Base-by-base conservation (phyloP, 2,888 invertebrate species). In the Clitarchus hookeri region DNA sequence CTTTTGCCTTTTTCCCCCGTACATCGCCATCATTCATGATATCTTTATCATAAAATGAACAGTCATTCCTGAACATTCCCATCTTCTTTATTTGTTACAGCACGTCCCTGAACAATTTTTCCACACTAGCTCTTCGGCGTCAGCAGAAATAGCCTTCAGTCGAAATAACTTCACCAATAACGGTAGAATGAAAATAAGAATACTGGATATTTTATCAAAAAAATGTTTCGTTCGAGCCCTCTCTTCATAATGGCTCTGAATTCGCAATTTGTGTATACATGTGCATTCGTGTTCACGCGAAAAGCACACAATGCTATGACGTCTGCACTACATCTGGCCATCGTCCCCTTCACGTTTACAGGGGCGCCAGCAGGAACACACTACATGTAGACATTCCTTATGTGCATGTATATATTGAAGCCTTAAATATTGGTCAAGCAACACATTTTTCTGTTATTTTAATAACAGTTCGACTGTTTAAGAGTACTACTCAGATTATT, bases 261-360 rank as follows among this genome's bases (percentile, higher is more conserved):
- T 88, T 94, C 93, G 0, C 94, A 93, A 84, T 93, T 90, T 0
- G 93, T 91, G 89, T 93, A 92, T 83, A 92, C 91, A 88, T 94
- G 93, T 48, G 93, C 93, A 88, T 94, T 93, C 88, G 93, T 93
- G 87, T 94, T 93, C n/a, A 94, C 91, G 36, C 94, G 94, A 89
- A 94, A 94, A 16, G 94, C 94, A 86, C 94, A 93, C 84, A 92
- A 93, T 0, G 94, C 94, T 48, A 94, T 94, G 3, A 94, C 93
- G 89, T 94, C 94, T 90, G 94, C 94, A 0, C 93, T 92, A 89
- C 93, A 94, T 88, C 93, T 93, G 8, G 94, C 94, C 65, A 65
- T 83, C 13, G 65, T 80, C 0, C 83, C 85, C 65, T 83, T 85
- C 65, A 85, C 54, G 23, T 82, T 19, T 25, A 83, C 85, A 6